Evolutionary conservation across 1,140 invertebrate genomes (phyloP), one percentile per base, ranked within the genome.

Genomic region (Magallana gigas): DNA sequence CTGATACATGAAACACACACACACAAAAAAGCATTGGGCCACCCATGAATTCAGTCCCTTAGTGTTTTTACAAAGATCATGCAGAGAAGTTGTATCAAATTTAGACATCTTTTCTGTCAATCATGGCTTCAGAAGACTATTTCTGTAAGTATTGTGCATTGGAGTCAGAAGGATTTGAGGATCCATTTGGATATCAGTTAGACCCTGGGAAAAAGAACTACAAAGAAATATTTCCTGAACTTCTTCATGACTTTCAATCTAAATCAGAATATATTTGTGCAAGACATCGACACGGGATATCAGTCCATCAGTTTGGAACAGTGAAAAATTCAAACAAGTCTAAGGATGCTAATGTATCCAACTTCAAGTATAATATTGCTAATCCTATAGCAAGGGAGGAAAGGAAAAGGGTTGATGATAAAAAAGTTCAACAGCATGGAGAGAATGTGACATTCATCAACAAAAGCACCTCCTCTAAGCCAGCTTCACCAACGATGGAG

Each of bases 151-250:
- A 76, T 29, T 76, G 68, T 76, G 68, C 68, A 29, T 23, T 76
- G 23, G 68, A 76, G 68, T 76, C 68, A 4, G 18, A 76, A 76
- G 68, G 68, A 8, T 9, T 76, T 11, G 68, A 76, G 3, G 23
- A 76, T 76, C 68, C 68, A 11, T 76, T 29, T 76, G 8, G 23
- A 18, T 76, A 29, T 36, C 68, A 76, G 68, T 36, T 76, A 76
- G 29, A 76, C 23, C 23, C 23, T 18, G 68, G 14, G 68, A 76
- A 76, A 76, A 76, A 76, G 23, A 76, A 36, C 23, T 76, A 76
- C 23, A 36, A 12, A 76, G 68, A 76, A 12, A 76, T 76, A 29
- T 76, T 76, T 76, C 68, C 68, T 76, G 68, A 76, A 76, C 68
- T 76, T 29, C 68, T 76, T 76, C 68, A 76, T 9, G 68, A 76